Conservation (phyloP, 2,888 invertebrate species). For the Hyles lineata region DNA sequence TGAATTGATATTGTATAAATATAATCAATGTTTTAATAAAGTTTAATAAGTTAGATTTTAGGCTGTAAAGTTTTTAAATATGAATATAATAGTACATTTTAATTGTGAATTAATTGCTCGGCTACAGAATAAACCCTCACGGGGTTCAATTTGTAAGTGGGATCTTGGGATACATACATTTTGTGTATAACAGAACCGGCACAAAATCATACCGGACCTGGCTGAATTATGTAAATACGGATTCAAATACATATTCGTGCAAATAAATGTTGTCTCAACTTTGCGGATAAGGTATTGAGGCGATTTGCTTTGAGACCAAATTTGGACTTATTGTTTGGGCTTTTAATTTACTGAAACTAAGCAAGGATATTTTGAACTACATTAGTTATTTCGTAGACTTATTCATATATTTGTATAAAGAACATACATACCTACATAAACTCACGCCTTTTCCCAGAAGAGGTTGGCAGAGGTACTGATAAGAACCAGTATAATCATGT, state of each 20-base stretch:
- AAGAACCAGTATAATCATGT: no score
- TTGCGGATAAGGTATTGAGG: slow-evolving; percentile 28
- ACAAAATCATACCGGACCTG: slow-evolving; percentile 70
- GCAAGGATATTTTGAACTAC: neutral
- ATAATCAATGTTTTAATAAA: neutral
- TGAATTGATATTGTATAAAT: neutral
- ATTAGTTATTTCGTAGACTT: neutral
- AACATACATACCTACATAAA: no score
- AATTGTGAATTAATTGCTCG: slow-evolving; percentile 33
- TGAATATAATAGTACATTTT: neutral
- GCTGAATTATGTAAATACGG: slow-evolving; percentile 80
- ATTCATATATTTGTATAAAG: neutral
- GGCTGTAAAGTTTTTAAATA: neutral
- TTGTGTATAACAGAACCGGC: slow-evolving; percentile 77
- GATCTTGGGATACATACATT: slow-evolving; percentile 85
- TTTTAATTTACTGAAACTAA: neutral
- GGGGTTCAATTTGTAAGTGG: slow-evolving; percentile 80
- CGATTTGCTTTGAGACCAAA: slow-evolving; percentile 16
- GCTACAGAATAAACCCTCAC: slow-evolving; percentile 66
- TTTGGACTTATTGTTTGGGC: slow-evolving; percentile 9
- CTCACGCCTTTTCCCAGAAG: no score
- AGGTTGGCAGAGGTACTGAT: no score
- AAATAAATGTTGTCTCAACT: slow-evolving; percentile 56
- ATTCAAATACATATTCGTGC: slow-evolving; percentile 67
- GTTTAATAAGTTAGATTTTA: neutral